Evolutionary conservation across 2,113 vertebrate genomes (phyloP).

Genomic region (Lipotes vexillifer): DNA sequence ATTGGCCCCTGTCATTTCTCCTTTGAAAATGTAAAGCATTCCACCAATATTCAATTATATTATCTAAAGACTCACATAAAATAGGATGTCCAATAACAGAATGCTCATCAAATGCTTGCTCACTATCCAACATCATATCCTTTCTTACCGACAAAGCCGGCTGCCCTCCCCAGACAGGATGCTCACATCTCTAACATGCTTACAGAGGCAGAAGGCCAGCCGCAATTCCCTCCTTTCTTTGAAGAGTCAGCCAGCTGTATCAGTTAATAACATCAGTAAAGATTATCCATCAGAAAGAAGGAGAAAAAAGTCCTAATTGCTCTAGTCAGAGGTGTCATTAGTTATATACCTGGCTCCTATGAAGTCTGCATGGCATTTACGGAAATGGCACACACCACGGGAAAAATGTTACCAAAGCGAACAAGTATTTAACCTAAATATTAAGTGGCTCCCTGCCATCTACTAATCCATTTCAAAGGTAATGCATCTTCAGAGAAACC

Average conservation of each 20-base stretch:
- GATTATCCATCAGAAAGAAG: conserved; percentile 35
- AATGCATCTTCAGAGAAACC: conserved; percentile 17
- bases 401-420: background rate
- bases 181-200: background rate
- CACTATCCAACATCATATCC: background rate
- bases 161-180: background rate
- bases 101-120: background rate
- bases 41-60: background rate
- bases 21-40: conserved; percentile 28
- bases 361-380: background rate
- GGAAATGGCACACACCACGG: background rate
- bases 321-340: background rate
- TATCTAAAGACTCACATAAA: conserved; percentile 6
- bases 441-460: background rate
- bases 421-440: background rate
- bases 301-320: background rate
- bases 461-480: conserved; percentile 2
- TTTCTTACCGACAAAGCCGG: background rate
- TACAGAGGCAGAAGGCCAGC: background rate
- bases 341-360: background rate
- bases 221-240: background rate
- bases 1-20: background rate
- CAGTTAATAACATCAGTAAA: conserved; percentile 42
- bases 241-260: conserved; percentile 12
- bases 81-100: background rate